phyloP scores from a whole-genome alignment of 2,797 vertebrate species.

The Trachops cirrhosus region DNA sequence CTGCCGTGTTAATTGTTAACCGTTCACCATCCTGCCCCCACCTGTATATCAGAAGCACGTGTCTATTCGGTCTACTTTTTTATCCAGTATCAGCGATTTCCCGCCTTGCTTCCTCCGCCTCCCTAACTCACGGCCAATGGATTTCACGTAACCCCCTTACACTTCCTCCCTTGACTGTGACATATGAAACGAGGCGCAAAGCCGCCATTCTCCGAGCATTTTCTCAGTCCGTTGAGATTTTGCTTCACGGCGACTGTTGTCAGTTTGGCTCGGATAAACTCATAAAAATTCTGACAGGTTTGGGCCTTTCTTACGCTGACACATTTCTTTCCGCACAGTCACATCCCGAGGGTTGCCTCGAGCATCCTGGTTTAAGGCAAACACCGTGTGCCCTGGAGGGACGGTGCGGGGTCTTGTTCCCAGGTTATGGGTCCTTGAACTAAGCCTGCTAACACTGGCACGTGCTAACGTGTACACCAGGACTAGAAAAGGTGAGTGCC shows the following conservation, averaged over 20 bases:
- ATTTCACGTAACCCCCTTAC: neutral
- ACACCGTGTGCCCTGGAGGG: neutral
- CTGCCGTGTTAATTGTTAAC: neutral
- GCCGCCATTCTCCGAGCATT: no score
- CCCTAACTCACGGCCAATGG: no score
- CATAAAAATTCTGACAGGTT: neutral
- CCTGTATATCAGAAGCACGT: no score
- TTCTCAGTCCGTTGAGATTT: neutral
- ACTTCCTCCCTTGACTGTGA: no score
- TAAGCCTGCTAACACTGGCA: neutral
- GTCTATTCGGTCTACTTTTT: neutral
- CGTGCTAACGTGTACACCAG: neutral
- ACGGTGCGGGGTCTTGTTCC: neutral
- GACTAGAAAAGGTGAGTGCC: neutral
- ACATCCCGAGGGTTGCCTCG: rapidly evolving
- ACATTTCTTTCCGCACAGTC: neutral
- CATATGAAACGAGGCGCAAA: neutral
- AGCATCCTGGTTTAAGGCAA: neutral
- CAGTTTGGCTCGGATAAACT: neutral
- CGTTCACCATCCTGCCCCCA: neutral
- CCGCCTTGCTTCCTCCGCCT: no score
- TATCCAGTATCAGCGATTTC: neutral
- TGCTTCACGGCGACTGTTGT: neutral
- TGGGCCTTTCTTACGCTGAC: neutral
- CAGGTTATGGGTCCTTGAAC: neutral